Conservation (phyloP, 2,113 vertebrate genomes). For the Serranochromis macrocephalus region DNA sequence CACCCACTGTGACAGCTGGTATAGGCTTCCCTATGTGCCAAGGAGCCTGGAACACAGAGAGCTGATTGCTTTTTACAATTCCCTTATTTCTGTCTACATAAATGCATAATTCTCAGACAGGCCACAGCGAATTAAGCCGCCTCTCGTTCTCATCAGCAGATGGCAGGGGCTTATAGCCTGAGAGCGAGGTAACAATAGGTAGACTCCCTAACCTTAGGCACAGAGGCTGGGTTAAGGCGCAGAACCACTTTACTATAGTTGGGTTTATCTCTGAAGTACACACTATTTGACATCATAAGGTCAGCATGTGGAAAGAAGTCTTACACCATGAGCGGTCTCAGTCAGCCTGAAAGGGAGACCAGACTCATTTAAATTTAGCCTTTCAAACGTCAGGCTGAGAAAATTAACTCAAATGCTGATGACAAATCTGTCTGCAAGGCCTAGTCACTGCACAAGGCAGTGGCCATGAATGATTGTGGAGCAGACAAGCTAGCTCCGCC, state of each 20-base stretch:
- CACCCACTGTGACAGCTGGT: background rate
- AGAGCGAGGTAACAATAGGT: background rate
- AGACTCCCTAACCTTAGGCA: background rate
- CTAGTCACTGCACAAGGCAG: background rate
- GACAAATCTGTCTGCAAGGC: background rate
- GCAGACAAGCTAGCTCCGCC: background rate
- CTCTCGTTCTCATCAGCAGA: background rate
- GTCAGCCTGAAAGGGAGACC: background rate
- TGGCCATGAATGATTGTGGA: fast-evolving
- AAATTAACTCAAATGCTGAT: background rate
- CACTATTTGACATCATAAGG: background rate
- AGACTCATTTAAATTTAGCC: fast-evolving
- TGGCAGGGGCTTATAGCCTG: background rate
- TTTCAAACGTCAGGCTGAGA: background rate
- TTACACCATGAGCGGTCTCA: background rate
- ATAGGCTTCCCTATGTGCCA: background rate
- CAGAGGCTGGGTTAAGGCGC: background rate
- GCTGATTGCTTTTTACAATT: background rate
- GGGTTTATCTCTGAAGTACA: background rate
- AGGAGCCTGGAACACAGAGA: background rate
- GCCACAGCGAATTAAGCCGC: background rate
- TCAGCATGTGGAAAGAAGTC: background rate
- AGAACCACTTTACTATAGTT: background rate
- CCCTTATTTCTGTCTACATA: background rate
- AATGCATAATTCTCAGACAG: background rate